Conservation (phyloP, 2,888 invertebrate species). For the Neocrepidodera transversa region DNA sequence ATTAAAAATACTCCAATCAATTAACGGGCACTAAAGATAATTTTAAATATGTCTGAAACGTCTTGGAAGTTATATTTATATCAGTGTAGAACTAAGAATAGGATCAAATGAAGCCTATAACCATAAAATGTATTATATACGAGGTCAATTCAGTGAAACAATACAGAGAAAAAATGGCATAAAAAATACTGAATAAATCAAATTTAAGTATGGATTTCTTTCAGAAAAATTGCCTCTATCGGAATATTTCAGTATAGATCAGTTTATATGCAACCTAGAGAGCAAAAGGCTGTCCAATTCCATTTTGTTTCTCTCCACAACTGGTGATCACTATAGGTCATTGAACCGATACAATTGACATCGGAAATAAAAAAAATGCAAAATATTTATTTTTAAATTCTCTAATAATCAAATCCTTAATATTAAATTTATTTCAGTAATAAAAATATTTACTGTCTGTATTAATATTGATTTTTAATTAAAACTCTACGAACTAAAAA, state of each 20-base stretch:
- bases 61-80: too few relatives aligned
- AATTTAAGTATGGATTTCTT: conserved; percentile 10
- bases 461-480: too few relatives aligned
- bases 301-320: conserved; percentile 11
- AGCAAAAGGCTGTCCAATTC: conserved; percentile 14
- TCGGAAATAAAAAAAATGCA: conserved; percentile 6
- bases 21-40: too few relatives aligned
- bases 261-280: conserved; percentile 14
- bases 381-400: not conserved
- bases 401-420: too few relatives aligned
- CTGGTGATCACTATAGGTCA: conserved; percentile 9
- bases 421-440: too few relatives aligned
- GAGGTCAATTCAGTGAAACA: conserved; percentile 7
- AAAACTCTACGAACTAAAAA: too few relatives aligned
- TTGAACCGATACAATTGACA: conserved; percentile 11
- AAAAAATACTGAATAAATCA: conserved; percentile 8
- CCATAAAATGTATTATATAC: conserved; percentile 9
- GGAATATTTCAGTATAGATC: conserved; percentile 15
- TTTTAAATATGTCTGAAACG: too few relatives aligned
- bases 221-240: conserved; percentile 9
- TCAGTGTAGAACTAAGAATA: not conserved
- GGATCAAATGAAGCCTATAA: conserved; percentile 7
- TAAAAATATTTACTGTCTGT: too few relatives aligned
- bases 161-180: conserved; percentile 1
- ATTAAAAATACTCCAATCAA: too few relatives aligned